Base-by-base conservation (phyloP, 2,888 invertebrate species). In the Alsophila aescularia region DNA sequence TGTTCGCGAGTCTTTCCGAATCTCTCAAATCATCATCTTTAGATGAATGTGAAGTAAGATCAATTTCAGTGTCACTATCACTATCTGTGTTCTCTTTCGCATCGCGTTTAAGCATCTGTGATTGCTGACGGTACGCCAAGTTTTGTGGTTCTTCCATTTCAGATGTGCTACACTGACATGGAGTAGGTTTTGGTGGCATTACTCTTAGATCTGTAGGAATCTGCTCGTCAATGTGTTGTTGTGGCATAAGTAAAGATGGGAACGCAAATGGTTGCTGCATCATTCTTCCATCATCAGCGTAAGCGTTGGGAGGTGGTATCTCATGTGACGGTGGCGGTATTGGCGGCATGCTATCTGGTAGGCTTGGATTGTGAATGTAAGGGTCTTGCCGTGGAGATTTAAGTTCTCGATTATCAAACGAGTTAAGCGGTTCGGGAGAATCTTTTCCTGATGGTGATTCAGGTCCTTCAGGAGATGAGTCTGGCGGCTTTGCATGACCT, bases 31-130 rank as follows among this genome's bases (percentile, higher is more conserved):
- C 88, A 41, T 92, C 92, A 44, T 92, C 92, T 73, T 88, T 92
- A 0, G 90, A 82, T 4, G 80, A 90, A 61, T 92, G 90, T 7
- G 92, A 92, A 0, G 92, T 92, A 2, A 92, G 76, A 78, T 92
- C 92, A 39, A 92, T 92, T 73, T 92, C 92, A 0, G 92, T 77
- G 53, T 92, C 92, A 51, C 85, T 90, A 34, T 92, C 92, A 52
- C 90, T 91, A 27, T 90, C 90, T 42, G 83, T 86, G 7, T 75
- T 73, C 15, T 85, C 84, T 52, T 78, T 79, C 0, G 31, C 32
- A 0, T 79, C 78, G 4, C 75, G 77, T 50, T 56, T 56, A 12
- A 14, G 7, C 34, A 44, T 14, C 12, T 37, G 47, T 53, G 80
- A 69, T 59, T 78, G 73, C 8, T 76, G 77, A 21, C 83, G 79